phyloP scores from a whole-genome alignment of 2,888 invertebrate genomes.

The Antitype chi region DNA sequence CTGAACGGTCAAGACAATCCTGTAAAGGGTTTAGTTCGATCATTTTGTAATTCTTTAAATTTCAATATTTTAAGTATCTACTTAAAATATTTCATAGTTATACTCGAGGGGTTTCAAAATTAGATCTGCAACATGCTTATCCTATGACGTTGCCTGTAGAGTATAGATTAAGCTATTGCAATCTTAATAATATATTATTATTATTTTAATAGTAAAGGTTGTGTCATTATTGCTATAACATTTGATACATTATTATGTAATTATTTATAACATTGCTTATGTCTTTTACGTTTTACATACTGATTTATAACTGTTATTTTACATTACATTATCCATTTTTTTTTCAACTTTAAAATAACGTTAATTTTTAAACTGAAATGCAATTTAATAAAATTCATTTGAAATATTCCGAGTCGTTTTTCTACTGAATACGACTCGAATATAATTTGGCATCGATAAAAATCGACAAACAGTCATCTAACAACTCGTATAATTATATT shows the following conservation, averaged over 20 bases:
- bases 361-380: neutral
- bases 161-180: neutral
- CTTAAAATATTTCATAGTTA: neutral
- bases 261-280: constrained; percentile 33
- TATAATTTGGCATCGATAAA: constrained; percentile 23
- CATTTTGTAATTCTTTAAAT: neutral
- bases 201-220: constrained; percentile 12
- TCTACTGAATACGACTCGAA: constrained; percentile 7
- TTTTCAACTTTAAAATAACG: too few species aligned
- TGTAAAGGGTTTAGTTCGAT: constrained; percentile 3
- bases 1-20: neutral
- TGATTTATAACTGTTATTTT: constrained; percentile 20
- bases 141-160: neutral
- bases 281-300: constrained; percentile 23
- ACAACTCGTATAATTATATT: constrained; percentile 1
- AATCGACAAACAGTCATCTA: constrained; percentile 35
- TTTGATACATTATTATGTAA: constrained; percentile 34
- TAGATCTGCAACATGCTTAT: constrained; percentile 1
- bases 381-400: neutral
- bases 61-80: neutral
- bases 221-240: constrained; percentile 32
- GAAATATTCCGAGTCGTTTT: neutral
- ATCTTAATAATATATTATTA: constrained; percentile 1
- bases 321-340: neutral
- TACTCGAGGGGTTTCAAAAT: neutral